Base-by-base conservation (phyloP, 2,888 invertebrate species). In the Pollenia amentaria region DNA sequence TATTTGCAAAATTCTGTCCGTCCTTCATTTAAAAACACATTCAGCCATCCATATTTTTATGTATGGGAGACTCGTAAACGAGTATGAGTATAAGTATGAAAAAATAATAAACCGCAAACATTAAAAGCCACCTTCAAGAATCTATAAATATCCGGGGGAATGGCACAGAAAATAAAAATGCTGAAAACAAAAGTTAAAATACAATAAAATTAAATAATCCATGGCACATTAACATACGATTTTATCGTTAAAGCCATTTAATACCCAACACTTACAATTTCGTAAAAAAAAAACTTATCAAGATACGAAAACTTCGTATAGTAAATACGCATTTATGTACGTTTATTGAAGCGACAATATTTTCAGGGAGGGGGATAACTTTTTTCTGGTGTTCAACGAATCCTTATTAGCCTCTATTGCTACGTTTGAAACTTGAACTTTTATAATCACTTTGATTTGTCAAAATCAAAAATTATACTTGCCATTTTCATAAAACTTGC, bases 251-350 rank as follows among this genome's bases (percentile, higher is more conserved):
- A 53, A 70, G n/a, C 67, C 76, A 80, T 80, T 84, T 80, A 84
- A 82, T 80, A 69, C 62, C 67, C 38, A 57, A 72, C 80, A 81
- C 76, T 80, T 86, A 78, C 57, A 55, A 46, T 65, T 77, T 77
- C 75, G 84, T 83, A 80, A 84, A 72, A 80, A 72, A 80, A 76
- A 67, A 29, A 29, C 53, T 80, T 84, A 84, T 87, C 84, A 84
- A 70, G 83, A 83, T 77, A 55, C 40, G 4, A 21, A 21, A 38
- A 14, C 38, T 29, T 29, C 46, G 14, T 21, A 65, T 2, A 10
- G 40, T 38, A 69, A 42, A 60, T 18, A 60, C 9, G 16, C n/a
- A 29, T 42, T 14, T 60, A 11, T 3, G 9, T 38, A 46, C 16
- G 9, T 8, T 42, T 18, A n/a, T 3, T 29, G 29, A 29, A 14